Percentiles rank a stretch among this genome's conserved stretches.
phyloP scores from a whole-genome alignment of 2,797 vertebrate species.

The Sternarchorhynchus goeldii region DNA sequence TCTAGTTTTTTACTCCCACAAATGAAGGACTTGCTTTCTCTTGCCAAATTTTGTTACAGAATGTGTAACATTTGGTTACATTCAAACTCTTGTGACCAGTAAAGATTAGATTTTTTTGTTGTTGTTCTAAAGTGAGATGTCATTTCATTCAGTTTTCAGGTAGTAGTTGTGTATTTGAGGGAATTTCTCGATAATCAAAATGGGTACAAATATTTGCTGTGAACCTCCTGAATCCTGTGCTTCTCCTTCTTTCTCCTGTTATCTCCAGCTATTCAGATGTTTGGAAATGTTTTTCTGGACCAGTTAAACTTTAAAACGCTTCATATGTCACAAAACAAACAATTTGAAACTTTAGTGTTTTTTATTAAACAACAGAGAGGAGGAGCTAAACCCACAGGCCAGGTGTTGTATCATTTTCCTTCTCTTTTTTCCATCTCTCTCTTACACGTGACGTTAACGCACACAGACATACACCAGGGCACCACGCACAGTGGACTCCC shows the following conservation, averaged over 20 bases:
- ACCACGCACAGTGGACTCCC: conserved; percentile 71
- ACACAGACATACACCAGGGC: conserved; percentile 59
- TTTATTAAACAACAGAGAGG: not conserved
- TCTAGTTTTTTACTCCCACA: too few relatives aligned
- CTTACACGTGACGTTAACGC: conserved; percentile 46
- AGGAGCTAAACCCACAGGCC: not conserved
- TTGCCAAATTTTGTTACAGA: too few relatives aligned
- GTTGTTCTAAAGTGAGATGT: too few relatives aligned
- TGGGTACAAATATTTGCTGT: conserved; percentile 26
- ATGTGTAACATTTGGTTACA: too few relatives aligned
- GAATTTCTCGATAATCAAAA: not conserved
- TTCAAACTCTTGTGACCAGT: too few relatives aligned
- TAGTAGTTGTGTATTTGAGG: too few relatives aligned
- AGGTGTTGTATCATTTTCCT: conserved; percentile 27
- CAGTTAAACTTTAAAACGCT: not conserved
- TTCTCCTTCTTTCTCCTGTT: not conserved
- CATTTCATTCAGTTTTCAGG: too few relatives aligned
- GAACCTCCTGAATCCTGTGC: conserved; percentile 21
- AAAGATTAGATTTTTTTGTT: too few relatives aligned
- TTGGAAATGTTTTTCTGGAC: not conserved
- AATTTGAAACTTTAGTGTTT: not conserved
- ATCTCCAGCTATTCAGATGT: not conserved
- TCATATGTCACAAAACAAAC: not conserved
- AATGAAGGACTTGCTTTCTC: too few relatives aligned
- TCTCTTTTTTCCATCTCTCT: not conserved